Evolutionary conservation across 2,113 vertebrate species (phyloP).

Genomic region (Phylloscopus trochiloides): DNA sequence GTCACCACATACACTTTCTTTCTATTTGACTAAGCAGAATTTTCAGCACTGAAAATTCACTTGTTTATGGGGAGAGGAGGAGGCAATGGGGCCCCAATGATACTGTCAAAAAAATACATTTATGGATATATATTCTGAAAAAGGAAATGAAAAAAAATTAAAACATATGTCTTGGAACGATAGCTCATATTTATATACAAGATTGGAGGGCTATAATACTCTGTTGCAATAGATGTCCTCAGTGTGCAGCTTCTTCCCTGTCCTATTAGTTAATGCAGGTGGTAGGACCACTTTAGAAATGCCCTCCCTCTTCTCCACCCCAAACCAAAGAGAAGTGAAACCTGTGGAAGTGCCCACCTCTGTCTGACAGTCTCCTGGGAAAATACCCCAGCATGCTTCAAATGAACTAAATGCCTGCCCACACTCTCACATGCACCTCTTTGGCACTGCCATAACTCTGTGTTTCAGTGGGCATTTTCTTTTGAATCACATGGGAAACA

Average conservation of each 20-base stretch:
- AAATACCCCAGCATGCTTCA: neutral
- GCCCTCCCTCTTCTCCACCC: neutral
- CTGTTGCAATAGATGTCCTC: conserved; percentile 43
- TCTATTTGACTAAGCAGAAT: conserved; percentile 24
- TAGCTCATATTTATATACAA: neutral
- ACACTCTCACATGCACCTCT: neutral
- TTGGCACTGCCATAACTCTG: neutral
- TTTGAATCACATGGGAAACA: neutral
- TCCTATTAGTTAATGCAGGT: neutral
- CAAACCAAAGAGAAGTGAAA: conserved; percentile 16
- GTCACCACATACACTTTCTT: neutral
- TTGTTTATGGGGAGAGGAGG: conserved; percentile 8
- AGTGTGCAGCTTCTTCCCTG: conserved; percentile 1
- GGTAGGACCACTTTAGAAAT: neutral
- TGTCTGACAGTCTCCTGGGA: neutral
- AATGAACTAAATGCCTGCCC: neutral
- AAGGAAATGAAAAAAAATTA: neutral
- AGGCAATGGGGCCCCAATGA: conserved; percentile 30
- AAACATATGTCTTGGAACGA: neutral
- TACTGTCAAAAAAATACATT: neutral
- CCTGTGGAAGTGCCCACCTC: neutral
- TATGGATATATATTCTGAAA: neutral
- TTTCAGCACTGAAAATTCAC: neutral
- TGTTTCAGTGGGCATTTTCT: neutral
- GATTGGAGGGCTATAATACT: neutral